Evolutionary conservation across 2,888 invertebrate genomes (phyloP), one percentile per base, ranked within the genome.

Genomic region (Cryptops parisi): DNA sequence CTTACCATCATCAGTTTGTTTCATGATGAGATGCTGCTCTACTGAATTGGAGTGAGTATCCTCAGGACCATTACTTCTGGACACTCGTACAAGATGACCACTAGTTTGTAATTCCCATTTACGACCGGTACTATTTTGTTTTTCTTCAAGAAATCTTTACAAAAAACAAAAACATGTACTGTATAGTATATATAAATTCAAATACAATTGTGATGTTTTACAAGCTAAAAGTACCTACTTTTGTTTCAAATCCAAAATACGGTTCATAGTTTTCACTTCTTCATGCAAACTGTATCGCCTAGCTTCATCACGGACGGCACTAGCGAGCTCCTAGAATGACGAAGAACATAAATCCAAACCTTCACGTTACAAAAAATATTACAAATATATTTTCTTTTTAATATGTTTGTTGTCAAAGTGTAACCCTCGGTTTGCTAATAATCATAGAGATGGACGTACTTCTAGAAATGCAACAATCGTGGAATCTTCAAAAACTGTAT

Each of bases 401-500:
- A 24, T n/a, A 24, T 40, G 21, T 24, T 46, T n/a, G 12, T 2
- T 3, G n/a, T n/a, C n/a, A n/a, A n/a, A n/a, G n/a, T n/a, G n/a
- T n/a, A n/a, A n/a, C n/a, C n/a, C n/a, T n/a, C n/a, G n/a, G n/a
- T n/a, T n/a, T n/a, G n/a, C n/a, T n/a, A n/a, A n/a, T n/a, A n/a
- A n/a, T n/a, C n/a, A n/a, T n/a, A n/a, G n/a, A n/a, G n/a, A 55
- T 62, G n/a, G n/a, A 15, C 15, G 33, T 66, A 78, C 79, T 72
- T 84, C 81, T 41, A 86, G 72, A 66, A 85, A 85, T 61, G 79
- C 78, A 62, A 78, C 76, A 22, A 82, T 78, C 27, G 76, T 76
- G 19, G 78, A 74, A 66, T 85, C 84, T 62, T 83, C 81, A 63
- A 82, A 81, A 58, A 85, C 83, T 2, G 81, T 80, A 62, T 81